Evolutionary conservation across 2,888 invertebrate genomes (phyloP).

Genomic region (Drosophila phalerata): DNA sequence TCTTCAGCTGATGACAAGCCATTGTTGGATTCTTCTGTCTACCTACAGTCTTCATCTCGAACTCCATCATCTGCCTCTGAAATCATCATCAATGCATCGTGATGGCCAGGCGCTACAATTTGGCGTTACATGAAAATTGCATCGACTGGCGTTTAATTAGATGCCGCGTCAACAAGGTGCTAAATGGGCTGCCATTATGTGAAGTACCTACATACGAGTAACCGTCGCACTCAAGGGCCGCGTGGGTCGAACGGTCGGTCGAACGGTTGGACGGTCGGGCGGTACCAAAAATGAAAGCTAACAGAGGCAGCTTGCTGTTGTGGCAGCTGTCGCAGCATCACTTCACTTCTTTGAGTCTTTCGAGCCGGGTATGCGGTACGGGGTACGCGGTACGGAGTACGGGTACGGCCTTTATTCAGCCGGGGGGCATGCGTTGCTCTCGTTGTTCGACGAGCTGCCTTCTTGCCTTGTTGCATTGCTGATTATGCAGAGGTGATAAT

Average conservation of each 20-base stretch:
- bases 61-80: constrained; percentile 42
- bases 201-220: constrained; percentile 16
- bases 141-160: constrained; percentile 79
- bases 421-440: constrained; percentile 76
- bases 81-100: constrained; percentile 51
- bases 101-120: constrained; percentile 74
- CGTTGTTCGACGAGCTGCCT: constrained; percentile 60
- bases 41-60: constrained; percentile 3
- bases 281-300: constrained; percentile 73
- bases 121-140: constrained; percentile 76
- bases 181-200: constrained; percentile 82
- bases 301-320: constrained; percentile 30
- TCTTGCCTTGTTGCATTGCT: constrained; percentile 49
- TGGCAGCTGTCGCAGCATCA: constrained; percentile 62
- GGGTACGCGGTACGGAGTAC: background rate
- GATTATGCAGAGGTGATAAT: constrained; percentile 84
- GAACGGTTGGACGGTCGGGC: constrained; percentile 66
- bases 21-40: constrained; percentile 27
- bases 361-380: too few species aligned
- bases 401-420: constrained; percentile 40
- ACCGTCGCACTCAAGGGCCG: constrained; percentile 52
- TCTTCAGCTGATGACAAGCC: constrained; percentile 30
- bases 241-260: constrained; percentile 65
- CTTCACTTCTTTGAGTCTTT: constrained; percentile 1
- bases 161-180: constrained; percentile 84